Evolutionary conservation across 92 coral and sea anemone species (phyloP), one percentile per base, ranked within the genome.

Genomic region (Pocillopora meandrina): DNA sequence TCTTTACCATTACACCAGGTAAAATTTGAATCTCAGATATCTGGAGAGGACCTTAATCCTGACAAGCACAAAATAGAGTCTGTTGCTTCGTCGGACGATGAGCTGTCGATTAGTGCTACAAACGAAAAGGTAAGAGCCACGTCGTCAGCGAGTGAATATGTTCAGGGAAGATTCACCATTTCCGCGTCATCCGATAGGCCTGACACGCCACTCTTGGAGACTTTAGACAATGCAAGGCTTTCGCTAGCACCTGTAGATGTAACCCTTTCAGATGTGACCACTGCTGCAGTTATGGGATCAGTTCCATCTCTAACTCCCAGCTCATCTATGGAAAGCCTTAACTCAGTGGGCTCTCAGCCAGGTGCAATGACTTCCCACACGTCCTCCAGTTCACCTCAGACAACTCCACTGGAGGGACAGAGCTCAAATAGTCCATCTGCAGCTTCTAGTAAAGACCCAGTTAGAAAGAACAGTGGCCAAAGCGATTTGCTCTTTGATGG

Each of bases 251-350:
- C 87, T 65, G 31, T 86, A 20, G 94, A 86, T 58, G 72, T 92
- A 34, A 87, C 93, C 16, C 69, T 90, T 64, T 91, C 86, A 71
- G 93, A 92, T 80, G 68, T 92, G 17, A 5, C 85, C 5, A 72
- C 31, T 17, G 72, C 63, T 72, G 88, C 67, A 34, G 71, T 74
- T 7, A 72, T 42, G 61, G 81, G 59, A 12, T 91, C 88, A 3
- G 80, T 91, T 35, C 91, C 95, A 1, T 92, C 98, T 15, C 82
- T 94, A 64, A 89, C 98, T 61, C 98, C 95, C n/a, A 94, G 98
- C 89, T 94, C 98, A 33, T 94, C 98, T 14, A 59, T 94, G 91
- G 98, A 94, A 78, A 94, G 98, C 70, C 93, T 94, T 5, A 94
- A 90, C 63, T 92, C 98, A 18, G 70, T 89, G 49, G 74, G 92